Conservation (phyloP, 1,140 invertebrate genomes). For the Acyrthosiphon pisum region DNA sequence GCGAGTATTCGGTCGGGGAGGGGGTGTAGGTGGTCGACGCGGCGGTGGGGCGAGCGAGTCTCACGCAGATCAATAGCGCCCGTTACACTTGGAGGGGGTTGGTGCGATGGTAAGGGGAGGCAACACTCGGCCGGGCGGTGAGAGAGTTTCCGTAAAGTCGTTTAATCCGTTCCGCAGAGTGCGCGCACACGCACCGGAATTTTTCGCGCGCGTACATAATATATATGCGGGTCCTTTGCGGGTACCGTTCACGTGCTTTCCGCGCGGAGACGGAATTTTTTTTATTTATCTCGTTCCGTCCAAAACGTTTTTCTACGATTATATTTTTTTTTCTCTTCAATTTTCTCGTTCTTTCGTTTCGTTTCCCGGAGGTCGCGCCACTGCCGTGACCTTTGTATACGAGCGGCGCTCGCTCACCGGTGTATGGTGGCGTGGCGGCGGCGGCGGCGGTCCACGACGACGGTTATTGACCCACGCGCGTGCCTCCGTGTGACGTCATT, state of each 20-base stretch:
- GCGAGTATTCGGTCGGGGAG: not conserved
- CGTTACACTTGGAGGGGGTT: not conserved
- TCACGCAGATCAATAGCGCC: constrained; percentile 39
- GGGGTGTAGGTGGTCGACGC: not conserved
- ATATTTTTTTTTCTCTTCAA: not conserved
- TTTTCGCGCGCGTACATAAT: constrained; percentile 12
- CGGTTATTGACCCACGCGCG: constrained; percentile 43
- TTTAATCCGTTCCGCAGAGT: constrained; percentile 8
- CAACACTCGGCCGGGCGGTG: not conserved
- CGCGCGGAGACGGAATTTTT: not conserved
- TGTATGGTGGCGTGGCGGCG: not conserved
- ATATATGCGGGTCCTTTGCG: not conserved
- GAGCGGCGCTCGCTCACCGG: not conserved
- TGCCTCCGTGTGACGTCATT: constrained; percentile 37
- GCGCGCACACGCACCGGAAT: not conserved
- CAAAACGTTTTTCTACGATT: not conserved
- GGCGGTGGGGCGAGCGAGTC: not conserved
- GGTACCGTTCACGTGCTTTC: not conserved
- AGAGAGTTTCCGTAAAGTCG: not conserved
- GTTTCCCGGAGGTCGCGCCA: not conserved
- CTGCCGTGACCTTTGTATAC: not conserved
- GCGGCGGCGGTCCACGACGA: not conserved
- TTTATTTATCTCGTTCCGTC: constrained; percentile 1
- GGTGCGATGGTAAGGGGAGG: not conserved
- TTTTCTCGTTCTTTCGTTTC: not conserved